phyloP scores from a whole-genome alignment of 1,140 invertebrate genomes.

The Orchesella cincta region DNA sequence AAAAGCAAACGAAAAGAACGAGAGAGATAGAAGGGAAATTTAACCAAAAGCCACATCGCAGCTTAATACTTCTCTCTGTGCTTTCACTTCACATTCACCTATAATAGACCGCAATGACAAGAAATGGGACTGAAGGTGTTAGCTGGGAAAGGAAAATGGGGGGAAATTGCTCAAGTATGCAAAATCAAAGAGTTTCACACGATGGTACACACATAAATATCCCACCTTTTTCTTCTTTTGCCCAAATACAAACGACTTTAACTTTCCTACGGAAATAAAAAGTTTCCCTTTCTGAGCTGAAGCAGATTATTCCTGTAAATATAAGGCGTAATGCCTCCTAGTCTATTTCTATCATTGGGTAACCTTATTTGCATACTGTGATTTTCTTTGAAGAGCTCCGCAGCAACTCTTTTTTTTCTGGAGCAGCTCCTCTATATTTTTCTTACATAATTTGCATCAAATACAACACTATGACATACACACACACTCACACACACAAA shows the following conservation, averaged over 20 bases:
- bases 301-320: neutral
- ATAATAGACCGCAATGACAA: neutral
- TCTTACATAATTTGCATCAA: too few species aligned
- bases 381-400: constrained; percentile 16
- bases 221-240: constrained; percentile 6
- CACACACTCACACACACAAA: too few species aligned
- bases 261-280: neutral
- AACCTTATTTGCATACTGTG: constrained; percentile 13
- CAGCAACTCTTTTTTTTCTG: too few species aligned
- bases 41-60: neutral
- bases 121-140: neutral
- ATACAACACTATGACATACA: too few species aligned
- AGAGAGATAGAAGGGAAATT: neutral
- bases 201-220: neutral
- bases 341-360: neutral
- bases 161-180: neutral
- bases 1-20: too few species aligned
- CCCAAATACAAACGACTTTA: neutral
- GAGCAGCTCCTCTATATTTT: too few species aligned
- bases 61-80: neutral
- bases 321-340: neutral
- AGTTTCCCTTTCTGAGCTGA: too few species aligned
- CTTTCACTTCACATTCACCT: neutral
- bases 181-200: neutral
- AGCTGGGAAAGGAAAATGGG: neutral